Evolutionary conservation across 2,888 invertebrate genomes (phyloP).

Genomic region (Coenonympha arcania): DNA sequence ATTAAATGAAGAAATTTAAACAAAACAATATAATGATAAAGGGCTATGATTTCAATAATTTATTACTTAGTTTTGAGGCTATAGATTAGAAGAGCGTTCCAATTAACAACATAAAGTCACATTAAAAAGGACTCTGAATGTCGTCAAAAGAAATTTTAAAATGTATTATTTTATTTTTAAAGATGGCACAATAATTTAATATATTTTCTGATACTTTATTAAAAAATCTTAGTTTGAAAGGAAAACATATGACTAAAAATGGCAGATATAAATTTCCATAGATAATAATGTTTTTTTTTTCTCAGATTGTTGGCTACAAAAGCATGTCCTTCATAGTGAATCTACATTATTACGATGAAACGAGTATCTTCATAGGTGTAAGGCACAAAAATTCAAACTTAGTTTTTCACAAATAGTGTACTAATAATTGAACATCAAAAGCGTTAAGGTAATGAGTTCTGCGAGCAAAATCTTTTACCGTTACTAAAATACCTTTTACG

Average conservation of each 20-base stretch:
- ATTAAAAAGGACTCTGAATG: neutral
- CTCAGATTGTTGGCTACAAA: too few relatives aligned
- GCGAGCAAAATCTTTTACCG: too few relatives aligned
- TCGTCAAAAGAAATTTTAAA: constrained; percentile 28
- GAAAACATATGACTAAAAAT: constrained; percentile 70
- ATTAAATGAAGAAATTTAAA: neutral
- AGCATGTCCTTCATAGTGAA: too few relatives aligned
- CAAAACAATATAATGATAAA: neutral
- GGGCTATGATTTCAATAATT: neutral
- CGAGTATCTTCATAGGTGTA: too few relatives aligned
- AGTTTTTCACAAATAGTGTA: too few relatives aligned
- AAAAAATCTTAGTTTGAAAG: constrained; percentile 60
- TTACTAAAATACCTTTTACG: too few relatives aligned
- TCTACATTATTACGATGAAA: too few relatives aligned
- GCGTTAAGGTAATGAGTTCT: too few relatives aligned
- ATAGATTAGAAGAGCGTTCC: too few relatives aligned
- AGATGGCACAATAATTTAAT: constrained; percentile 60
- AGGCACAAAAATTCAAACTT: too few relatives aligned
- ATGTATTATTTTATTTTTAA: constrained; percentile 49
- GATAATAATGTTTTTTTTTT: constrained; percentile 37
- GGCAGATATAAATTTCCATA: constrained; percentile 63
- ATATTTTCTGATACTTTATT: constrained; percentile 47
- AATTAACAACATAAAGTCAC: neutral
- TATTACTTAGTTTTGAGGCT: neutral
- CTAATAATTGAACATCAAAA: too few relatives aligned